These are phyloP conservation scores for Anneissia japonica DNA, from an alignment of 35 echinoderm and acorn worm genomes.

Conservation along the genomic window DNA sequence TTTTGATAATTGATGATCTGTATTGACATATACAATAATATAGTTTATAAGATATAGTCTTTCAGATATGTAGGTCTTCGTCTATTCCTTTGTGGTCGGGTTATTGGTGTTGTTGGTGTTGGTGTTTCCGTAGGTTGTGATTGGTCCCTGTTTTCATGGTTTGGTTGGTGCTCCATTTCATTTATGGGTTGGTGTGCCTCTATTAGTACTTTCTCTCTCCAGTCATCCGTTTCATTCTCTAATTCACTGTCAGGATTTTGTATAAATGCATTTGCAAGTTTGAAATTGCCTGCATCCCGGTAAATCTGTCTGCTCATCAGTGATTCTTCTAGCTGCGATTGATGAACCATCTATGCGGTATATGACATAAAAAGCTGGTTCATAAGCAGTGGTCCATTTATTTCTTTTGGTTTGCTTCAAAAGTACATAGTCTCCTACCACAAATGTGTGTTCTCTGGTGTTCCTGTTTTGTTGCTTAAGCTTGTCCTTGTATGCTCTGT, in stretches of 20 bases:
- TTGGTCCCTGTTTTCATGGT: too few relatives aligned
- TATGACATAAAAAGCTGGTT: constrained; percentile 64
- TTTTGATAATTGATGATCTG: too few relatives aligned
- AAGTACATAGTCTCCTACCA: constrained; percentile 46
- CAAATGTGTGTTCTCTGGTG: constrained; percentile 38
- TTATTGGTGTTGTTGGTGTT: too few relatives aligned
- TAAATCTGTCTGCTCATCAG: constrained; percentile 48
- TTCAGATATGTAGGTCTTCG: too few relatives aligned
- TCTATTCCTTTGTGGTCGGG: too few relatives aligned
- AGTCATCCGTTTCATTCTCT: constrained; percentile 8
- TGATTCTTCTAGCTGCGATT: constrained; percentile 48
- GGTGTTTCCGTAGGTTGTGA: too few relatives aligned
- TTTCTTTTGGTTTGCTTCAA: constrained; percentile 40
- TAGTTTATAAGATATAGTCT: too few relatives aligned
- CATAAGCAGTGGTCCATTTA: constrained; percentile 56
- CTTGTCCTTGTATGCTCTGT: constrained; percentile 48
- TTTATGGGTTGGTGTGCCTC: too few relatives aligned
- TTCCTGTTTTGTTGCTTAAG: constrained; percentile 43
- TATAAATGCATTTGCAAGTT: constrained; percentile 31
- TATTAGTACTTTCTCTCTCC: constrained; percentile 42
- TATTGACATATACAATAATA: too few relatives aligned
- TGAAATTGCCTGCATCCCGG: constrained; percentile 39
- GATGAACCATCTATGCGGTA: constrained; percentile 51
- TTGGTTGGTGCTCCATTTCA: too few relatives aligned
- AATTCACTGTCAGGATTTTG: too few relatives aligned